Evolutionary conservation across 2,113 vertebrate genomes (phyloP).

Genomic region (Clarias gariepinus): DNA sequence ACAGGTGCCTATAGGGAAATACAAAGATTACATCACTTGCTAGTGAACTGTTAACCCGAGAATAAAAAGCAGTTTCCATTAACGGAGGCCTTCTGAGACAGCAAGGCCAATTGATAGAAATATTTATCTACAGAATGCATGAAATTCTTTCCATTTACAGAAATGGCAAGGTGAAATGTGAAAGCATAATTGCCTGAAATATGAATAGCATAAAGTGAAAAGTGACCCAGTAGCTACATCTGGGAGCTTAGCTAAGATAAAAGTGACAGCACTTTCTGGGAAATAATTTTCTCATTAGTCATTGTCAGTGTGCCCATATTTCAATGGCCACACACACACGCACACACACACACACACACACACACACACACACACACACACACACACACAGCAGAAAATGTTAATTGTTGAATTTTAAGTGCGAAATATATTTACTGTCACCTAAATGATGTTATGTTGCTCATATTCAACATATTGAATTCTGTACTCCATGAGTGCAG

Average conservation of each 20-base stretch:
- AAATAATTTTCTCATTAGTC: background rate
- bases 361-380: too few relatives aligned
- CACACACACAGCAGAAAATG: background rate
- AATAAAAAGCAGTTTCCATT: background rate
- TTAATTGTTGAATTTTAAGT: background rate
- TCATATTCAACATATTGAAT: background rate
- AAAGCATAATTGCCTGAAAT: background rate
- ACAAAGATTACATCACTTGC: background rate
- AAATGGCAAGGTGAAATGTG: background rate
- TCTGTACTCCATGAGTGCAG: background rate
- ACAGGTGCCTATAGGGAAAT: constrained; percentile 36
- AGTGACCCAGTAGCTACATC: background rate
- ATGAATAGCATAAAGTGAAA: background rate
- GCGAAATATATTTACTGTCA: background rate
- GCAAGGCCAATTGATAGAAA: constrained; percentile 17
- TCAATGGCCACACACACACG: background rate
- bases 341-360: too few relatives aligned
- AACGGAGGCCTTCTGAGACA: constrained; percentile 18
- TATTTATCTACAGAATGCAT: constrained; percentile 20
- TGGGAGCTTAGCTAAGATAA: background rate
- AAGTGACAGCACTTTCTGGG: background rate
- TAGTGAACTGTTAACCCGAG: background rate
- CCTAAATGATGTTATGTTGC: background rate
- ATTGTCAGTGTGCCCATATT: background rate
- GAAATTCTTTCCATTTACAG: background rate